These are phyloP conservation scores for Falco biarmicus DNA, from an alignment of 2,797 vertebrate genomes.

Conservation along the genomic window DNA sequence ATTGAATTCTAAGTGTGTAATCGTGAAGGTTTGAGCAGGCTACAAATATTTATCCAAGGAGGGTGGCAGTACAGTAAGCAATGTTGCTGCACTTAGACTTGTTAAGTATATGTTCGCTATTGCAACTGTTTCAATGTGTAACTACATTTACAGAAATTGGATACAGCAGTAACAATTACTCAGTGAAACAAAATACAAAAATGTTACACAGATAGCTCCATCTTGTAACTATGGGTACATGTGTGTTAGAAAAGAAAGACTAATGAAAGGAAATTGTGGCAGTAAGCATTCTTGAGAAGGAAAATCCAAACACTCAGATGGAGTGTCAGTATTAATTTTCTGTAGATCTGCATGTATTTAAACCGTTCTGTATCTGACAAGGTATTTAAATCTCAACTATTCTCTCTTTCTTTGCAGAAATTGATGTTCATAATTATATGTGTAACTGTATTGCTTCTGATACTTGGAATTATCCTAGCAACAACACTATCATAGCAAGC, in stretches of 20 bases:
- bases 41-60: constrained; percentile 30
- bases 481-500: constrained; percentile 74
- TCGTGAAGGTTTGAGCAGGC: neutral
- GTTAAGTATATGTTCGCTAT: neutral
- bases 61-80: neutral
- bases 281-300: neutral
- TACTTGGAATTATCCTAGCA: constrained; percentile 86
- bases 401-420: constrained; percentile 83
- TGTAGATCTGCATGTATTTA: neutral
- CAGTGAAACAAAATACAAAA: neutral
- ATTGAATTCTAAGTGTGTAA: neutral
- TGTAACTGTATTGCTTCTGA: constrained; percentile 80
- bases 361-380: neutral
- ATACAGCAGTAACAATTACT: neutral
- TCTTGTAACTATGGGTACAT: neutral
- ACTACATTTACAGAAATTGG: neutral
- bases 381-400: constrained; percentile 29
- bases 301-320: neutral
- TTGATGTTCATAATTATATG: constrained; percentile 83
- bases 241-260: neutral
- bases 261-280: neutral
- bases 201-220: neutral
- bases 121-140: neutral
- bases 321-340: neutral
- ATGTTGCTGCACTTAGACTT: neutral